Percentiles rank a stretch among this genome's conserved stretches.
These are phyloP conservation scores for Dicranocentrus wangi DNA, from an alignment of 2,888 invertebrate species.

Conservation along the genomic window DNA sequence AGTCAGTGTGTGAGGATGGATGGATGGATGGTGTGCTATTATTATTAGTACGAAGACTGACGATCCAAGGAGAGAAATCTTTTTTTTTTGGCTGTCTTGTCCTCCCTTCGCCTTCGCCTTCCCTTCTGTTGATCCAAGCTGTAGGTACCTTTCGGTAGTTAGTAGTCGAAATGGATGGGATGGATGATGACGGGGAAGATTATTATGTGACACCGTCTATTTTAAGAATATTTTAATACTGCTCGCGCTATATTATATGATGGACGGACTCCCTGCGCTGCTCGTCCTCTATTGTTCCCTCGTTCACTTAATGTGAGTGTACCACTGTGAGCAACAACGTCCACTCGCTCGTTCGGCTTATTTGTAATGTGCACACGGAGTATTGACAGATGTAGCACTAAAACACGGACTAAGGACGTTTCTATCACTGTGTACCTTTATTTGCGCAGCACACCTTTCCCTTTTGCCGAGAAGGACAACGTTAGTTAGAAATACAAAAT, in stretches of 20 bases:
- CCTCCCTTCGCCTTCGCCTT: too few species aligned
- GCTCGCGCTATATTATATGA: slow-evolving; percentile 15
- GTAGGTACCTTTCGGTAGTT: too few species aligned
- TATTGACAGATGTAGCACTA: too few species aligned
- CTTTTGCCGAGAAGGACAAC: too few species aligned
- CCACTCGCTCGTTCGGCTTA: too few species aligned
- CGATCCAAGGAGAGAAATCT: slow-evolving; percentile 60
- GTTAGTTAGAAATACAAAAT: too few species aligned
- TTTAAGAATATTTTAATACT: slow-evolving; percentile 43
- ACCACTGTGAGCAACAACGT: too few species aligned
- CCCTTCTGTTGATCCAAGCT: slow-evolving; percentile 8
- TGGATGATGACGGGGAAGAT: background rate
- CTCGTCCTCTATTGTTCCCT: background rate
- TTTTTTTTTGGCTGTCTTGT: slow-evolving; percentile 2
- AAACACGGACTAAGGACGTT: too few species aligned
- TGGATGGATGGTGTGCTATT: background rate
- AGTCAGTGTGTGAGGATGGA: background rate
- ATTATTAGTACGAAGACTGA: slow-evolving; percentile 1
- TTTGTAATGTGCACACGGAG: too few species aligned
- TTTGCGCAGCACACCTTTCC: too few species aligned
- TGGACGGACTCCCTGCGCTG: slow-evolving; percentile 23
- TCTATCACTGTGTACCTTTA: too few species aligned
- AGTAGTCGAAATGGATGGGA: background rate
- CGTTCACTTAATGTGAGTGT: too few species aligned
- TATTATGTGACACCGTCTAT: slow-evolving; percentile 30